A percentile compares a stretch with the other conserved stretches of the same genome.
phyloP scores from a whole-genome alignment of 2,113 vertebrate genomes.

The Blennius ocellaris region DNA sequence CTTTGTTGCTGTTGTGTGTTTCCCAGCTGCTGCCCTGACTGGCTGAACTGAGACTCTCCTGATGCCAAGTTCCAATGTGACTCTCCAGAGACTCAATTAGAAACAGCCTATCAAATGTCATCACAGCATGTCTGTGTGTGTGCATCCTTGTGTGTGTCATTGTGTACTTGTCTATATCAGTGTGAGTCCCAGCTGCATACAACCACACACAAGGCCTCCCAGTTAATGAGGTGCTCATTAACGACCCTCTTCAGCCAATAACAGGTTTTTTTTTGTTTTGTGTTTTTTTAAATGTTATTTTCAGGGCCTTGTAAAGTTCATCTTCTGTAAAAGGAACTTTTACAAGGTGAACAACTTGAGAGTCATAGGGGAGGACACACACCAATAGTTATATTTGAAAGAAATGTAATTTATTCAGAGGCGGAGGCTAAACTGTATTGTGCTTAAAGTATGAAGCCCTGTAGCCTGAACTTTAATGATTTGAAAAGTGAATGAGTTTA shows the following conservation, averaged over 20 bases:
- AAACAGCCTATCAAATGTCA: slow-evolving; percentile 66
- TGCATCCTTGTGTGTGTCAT: slow-evolving; percentile 7
- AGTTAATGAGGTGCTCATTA: slow-evolving; percentile 74
- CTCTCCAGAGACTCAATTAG: slow-evolving; percentile 73
- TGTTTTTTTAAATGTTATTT: slow-evolving; percentile 17
- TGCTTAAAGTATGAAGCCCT: not conserved
- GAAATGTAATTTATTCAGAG: not conserved
- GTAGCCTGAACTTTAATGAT: not conserved
- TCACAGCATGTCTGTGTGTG: slow-evolving; percentile 11
- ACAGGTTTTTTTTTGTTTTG: slow-evolving; percentile 10
- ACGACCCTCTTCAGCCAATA: slow-evolving; percentile 35
- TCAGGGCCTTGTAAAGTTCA: slow-evolving; percentile 44
- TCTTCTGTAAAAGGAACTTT: slow-evolving; percentile 28
- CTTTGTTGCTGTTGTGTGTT: slow-evolving; percentile 20
- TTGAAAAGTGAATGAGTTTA: no score
- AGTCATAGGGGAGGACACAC: slow-evolving; percentile 8
- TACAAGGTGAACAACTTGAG: slow-evolving; percentile 12
- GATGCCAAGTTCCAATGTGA: slow-evolving; percentile 33
- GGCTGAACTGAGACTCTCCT: slow-evolving; percentile 22
- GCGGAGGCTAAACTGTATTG: not conserved
- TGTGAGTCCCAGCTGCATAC: slow-evolving; percentile 46
- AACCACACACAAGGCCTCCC: slow-evolving; percentile 28
- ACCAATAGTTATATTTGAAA: slow-evolving; percentile 7
- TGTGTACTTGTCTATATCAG: slow-evolving; percentile 18
- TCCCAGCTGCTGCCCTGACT: slow-evolving; percentile 44